These are phyloP conservation scores for Okamejei kenojei DNA, from an alignment of 2,797 vertebrate genomes.

Conservation along the genomic window DNA sequence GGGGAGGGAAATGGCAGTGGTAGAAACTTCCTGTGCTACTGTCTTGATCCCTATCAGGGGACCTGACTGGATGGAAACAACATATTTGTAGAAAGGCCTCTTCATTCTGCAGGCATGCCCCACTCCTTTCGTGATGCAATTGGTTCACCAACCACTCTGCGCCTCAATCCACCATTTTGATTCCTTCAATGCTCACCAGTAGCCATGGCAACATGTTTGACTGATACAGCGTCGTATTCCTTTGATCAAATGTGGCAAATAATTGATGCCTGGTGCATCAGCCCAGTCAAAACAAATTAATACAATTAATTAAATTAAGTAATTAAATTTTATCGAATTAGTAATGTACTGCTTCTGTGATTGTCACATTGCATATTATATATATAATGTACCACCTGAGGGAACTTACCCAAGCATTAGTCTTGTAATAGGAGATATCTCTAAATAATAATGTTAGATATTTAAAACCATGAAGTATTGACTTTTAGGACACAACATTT, in stretches of 20 bases:
- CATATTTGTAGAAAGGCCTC: neutral
- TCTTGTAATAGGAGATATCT: too few relatives aligned
- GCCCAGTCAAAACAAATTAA: neutral
- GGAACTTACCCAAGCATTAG: too few relatives aligned
- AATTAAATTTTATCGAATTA: neutral
- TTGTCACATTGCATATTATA: neutral
- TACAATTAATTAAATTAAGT: neutral
- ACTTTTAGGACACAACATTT: too few relatives aligned
- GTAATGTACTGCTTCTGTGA: neutral
- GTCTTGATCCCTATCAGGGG: neutral
- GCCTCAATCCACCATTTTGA: neutral
- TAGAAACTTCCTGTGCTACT: neutral
- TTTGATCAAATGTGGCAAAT: neutral
- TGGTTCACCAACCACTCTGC: neutral
- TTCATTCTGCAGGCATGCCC: neutral
- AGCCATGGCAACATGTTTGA: neutral
- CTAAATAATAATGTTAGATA: too few relatives aligned
- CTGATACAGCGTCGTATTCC: neutral
- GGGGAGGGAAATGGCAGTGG: neutral
- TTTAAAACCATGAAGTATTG: too few relatives aligned
- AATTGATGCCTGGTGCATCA: neutral
- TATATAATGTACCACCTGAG: too few relatives aligned
- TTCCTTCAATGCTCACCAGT: neutral
- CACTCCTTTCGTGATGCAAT: neutral
- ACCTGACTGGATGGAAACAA: neutral